Conservation (phyloP, 1,140 invertebrate genomes). For the Metopolophium dirhodum region DNA sequence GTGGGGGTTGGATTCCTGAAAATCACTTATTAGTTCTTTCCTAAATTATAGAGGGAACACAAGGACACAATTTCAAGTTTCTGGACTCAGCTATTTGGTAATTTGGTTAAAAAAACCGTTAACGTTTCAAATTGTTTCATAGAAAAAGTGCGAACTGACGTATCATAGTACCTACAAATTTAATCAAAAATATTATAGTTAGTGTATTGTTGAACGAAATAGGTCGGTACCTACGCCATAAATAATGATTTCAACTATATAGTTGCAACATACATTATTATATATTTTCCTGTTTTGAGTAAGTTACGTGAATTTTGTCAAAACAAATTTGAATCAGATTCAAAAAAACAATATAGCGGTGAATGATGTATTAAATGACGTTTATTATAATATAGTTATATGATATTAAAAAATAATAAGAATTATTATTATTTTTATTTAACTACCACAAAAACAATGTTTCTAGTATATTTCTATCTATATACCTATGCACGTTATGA, state of each 20-base stretch:
- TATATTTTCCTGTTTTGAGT: not conserved
- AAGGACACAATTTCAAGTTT: too few relatives aligned
- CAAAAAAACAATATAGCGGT: not conserved
- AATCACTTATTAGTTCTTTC: not conserved
- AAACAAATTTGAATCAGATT: not conserved
- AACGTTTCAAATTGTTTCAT: not conserved
- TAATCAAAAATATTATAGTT: not conserved
- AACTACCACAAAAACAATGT: not conserved
- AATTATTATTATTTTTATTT: not conserved
- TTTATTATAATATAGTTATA: not conserved
- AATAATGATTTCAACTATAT: not conserved
- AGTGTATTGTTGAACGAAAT: not conserved
- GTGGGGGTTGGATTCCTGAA: not conserved
- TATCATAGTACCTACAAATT: not conserved
- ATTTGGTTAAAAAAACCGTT: not conserved
- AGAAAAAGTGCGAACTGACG: not conserved
- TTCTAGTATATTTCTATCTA: too few relatives aligned
- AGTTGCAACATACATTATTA: not conserved
- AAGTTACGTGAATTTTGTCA: slow-evolving; percentile 9
- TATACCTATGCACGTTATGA: too few relatives aligned
- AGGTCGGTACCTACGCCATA: not conserved
- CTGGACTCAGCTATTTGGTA: too few relatives aligned
- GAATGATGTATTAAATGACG: not conserved
- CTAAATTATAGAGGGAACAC: not conserved
- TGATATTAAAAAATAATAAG: not conserved